Evolutionary conservation across 1,140 invertebrate genomes (phyloP).

Genomic region (Maniola jurtina): DNA sequence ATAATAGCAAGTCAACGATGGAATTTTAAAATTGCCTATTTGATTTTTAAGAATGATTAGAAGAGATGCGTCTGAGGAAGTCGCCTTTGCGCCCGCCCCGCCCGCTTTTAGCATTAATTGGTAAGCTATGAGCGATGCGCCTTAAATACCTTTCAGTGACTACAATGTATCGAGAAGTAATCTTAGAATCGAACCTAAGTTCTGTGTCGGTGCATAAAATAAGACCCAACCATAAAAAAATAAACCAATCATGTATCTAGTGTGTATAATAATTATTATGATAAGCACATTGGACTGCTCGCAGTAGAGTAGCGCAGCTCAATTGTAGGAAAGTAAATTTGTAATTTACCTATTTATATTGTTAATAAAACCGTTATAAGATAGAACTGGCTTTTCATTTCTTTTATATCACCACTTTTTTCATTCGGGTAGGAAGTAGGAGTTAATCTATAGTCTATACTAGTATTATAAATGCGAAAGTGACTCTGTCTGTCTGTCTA

Average conservation of each 20-base stretch:
- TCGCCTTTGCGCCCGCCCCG: too few relatives aligned
- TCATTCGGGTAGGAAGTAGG: not conserved
- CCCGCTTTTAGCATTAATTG: too few relatives aligned
- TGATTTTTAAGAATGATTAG: too few relatives aligned
- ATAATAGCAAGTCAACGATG: too few relatives aligned
- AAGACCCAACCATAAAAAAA: slow-evolving; percentile 34
- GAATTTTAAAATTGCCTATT: too few relatives aligned
- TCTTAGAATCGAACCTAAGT: not conserved
- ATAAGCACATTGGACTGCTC: slow-evolving; percentile 72
- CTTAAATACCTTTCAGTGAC: too few relatives aligned
- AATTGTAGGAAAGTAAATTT: slow-evolving; percentile 74
- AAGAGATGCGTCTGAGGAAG: too few relatives aligned
- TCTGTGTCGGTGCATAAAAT: slow-evolving; percentile 51
- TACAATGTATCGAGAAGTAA: not conserved
- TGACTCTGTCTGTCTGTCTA: too few relatives aligned
- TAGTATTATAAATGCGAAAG: too few relatives aligned
- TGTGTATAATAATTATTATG: slow-evolving; percentile 20
- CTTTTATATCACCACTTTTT: not conserved
- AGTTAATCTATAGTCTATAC: not conserved
- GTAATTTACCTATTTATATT: slow-evolving; percentile 77
- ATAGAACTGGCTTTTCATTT: slow-evolving; percentile 33
- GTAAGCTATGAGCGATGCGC: too few relatives aligned
- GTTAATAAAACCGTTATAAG: slow-evolving; percentile 77
- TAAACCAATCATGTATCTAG: slow-evolving; percentile 21
- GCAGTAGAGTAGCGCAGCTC: slow-evolving; percentile 75